phyloP scores from a whole-genome alignment of 2,113 vertebrate genomes.

The Cynopterus brachyotis region DNA sequence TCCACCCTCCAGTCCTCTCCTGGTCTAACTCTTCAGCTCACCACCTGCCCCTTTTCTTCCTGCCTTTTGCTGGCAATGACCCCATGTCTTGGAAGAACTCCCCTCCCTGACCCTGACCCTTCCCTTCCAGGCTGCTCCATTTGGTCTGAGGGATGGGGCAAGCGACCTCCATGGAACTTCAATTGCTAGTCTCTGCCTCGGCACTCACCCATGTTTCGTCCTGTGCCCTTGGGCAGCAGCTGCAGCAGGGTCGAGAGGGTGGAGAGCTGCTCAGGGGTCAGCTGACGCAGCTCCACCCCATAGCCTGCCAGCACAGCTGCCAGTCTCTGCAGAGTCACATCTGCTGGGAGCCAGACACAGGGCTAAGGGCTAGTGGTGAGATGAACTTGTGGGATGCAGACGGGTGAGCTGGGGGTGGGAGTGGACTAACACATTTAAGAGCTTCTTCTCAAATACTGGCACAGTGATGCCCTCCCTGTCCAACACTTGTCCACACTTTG shows the following conservation, averaged over 20 bases:
- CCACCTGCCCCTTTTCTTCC: background rate
- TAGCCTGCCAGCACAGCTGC: constrained; percentile 87
- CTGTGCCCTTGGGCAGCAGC: constrained; percentile 82
- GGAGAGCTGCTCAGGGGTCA: constrained; percentile 92
- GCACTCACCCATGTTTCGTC: constrained; percentile 79
- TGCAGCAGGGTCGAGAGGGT: constrained; percentile 88
- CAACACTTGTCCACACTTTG: background rate
- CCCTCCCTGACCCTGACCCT: background rate
- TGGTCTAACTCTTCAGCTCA: background rate
- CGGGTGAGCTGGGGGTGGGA: background rate
- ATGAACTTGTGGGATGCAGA: background rate
- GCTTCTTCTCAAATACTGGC: background rate
- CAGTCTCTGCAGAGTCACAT: constrained; percentile 85
- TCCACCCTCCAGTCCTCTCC: background rate
- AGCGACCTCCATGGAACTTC: background rate
- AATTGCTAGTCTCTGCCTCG: background rate
- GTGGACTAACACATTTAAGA: background rate
- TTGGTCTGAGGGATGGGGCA: background rate
- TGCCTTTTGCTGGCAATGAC: background rate
- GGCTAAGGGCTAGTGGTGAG: background rate
- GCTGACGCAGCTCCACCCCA: constrained; percentile 87
- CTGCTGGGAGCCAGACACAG: constrained; percentile 68
- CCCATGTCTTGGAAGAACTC: background rate
- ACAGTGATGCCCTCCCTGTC: background rate
- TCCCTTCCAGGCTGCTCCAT: background rate